Evolutionary conservation across 2,888 invertebrate genomes (phyloP).

Genomic region (Drosophila nr. fundita): DNA sequence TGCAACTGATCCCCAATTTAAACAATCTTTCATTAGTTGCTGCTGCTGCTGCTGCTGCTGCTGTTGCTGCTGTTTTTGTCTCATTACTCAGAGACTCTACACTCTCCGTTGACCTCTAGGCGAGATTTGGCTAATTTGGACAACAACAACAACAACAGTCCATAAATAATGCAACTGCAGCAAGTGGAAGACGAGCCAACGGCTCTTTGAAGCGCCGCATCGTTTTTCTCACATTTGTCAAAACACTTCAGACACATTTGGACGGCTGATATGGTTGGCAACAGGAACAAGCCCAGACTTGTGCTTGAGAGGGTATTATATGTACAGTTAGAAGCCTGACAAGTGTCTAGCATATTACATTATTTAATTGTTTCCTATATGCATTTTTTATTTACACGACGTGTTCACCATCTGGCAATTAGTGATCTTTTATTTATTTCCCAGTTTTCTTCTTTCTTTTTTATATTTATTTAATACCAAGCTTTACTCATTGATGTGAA

Average conservation of each 20-base stretch:
- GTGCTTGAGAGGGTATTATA: constrained; percentile 1
- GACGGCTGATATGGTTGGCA: constrained; percentile 1
- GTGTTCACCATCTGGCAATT: background rate
- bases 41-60: constrained; percentile 6
- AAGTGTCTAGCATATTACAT: background rate
- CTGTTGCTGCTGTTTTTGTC: constrained; percentile 19
- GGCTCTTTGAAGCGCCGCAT: constrained; percentile 71
- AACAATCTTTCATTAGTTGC: constrained; percentile 54
- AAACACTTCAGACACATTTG: constrained; percentile 23
- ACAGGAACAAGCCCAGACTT: constrained; percentile 19
- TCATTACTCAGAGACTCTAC: constrained; percentile 47
- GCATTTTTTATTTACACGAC: background rate
- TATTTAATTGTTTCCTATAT: background rate
- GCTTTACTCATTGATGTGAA: background rate
- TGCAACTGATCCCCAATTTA: constrained; percentile 54
- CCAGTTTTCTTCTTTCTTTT: background rate
- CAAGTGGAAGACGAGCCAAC: constrained; percentile 2
- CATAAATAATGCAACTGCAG: constrained; percentile 71
- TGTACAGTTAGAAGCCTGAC: constrained; percentile 24
- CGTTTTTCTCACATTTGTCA: constrained; percentile 75
- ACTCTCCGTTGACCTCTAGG: constrained; percentile 25
- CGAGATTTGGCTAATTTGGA: constrained; percentile 72
- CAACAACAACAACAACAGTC: constrained; percentile 36
- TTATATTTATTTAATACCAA: background rate
- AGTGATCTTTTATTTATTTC: background rate